These are phyloP conservation scores for Montipora foliosa DNA, from an alignment of 64 coral and sea anemone species.

Conservation along the genomic window DNA sequence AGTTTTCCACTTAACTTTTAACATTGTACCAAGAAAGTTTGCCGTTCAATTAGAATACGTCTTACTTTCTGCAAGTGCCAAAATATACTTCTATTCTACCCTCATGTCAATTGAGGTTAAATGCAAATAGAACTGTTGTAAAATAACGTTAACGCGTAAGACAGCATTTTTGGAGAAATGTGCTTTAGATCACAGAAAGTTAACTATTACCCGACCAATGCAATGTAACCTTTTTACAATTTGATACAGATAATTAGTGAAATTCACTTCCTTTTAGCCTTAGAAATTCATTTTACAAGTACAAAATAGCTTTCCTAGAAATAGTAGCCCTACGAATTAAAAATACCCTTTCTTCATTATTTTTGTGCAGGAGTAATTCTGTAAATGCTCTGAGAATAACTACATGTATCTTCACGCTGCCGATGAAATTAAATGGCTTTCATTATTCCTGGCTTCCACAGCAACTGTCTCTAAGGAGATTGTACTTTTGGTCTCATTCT, in stretches of 20 bases:
- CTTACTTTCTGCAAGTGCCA: too few species aligned
- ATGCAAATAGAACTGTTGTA: too few species aligned
- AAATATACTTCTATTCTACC: too few species aligned
- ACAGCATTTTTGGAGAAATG: too few species aligned
- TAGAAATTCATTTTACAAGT: conserved; percentile 31
- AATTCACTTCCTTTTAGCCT: conserved; percentile 15
- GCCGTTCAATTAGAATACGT: too few species aligned
- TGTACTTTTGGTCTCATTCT: conserved; percentile 83
- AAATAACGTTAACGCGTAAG: too few species aligned
- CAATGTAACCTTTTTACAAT: background rate
- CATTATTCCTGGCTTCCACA: conserved; percentile 51
- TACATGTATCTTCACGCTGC: conserved; percentile 42
- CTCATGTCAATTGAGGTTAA: too few species aligned
- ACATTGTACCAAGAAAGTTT: too few species aligned
- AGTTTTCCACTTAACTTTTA: too few species aligned
- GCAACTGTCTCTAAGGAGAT: conserved; percentile 76
- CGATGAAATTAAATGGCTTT: conserved; percentile 25
- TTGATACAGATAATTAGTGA: background rate
- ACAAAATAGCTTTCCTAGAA: conserved; percentile 54
- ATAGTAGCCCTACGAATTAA: conserved; percentile 5
- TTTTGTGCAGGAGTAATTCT: background rate
- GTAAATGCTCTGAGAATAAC: background rate
- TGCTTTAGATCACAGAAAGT: background rate
- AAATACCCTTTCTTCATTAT: conserved; percentile 40
- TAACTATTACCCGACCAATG: background rate